A percentile compares a stretch with the other conserved stretches of the same genome.
Conservation (phyloP, 23 tunicate genomes). For the Trididemnum nubilum region DNA sequence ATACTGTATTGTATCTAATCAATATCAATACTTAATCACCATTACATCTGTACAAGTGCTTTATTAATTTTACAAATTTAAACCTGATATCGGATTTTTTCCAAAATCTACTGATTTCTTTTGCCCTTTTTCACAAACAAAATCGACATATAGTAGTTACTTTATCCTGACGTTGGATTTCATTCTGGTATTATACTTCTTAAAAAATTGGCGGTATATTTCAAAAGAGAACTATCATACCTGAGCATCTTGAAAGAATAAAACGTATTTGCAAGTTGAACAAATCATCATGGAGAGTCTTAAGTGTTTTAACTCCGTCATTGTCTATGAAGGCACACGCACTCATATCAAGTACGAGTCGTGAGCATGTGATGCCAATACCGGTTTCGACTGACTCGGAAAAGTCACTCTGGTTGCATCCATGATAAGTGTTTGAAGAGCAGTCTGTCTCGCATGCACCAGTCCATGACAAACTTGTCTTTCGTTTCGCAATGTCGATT, state of each 20-base stretch:
- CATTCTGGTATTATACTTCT: no score
- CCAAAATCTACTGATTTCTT: no score
- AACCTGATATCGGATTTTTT: no score
- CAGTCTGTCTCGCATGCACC: neutral
- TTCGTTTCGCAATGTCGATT: neutral
- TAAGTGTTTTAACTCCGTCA: constrained; percentile 67
- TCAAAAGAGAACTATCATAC: constrained; percentile 21
- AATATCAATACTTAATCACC: no score
- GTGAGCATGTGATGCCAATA: neutral
- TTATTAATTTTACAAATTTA: no score
- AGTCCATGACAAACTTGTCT: neutral
- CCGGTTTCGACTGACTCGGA: neutral
- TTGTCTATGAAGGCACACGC: constrained; percentile 79
- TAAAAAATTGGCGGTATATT: neutral
- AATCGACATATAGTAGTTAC: neutral
- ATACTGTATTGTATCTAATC: no score
- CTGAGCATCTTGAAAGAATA: constrained; percentile 42
- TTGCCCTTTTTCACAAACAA: neutral
- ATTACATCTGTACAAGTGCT: no score
- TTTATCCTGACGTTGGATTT: no score
- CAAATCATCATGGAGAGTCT: constrained; percentile 28
- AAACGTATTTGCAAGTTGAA: constrained; percentile 32
- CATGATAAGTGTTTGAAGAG: neutral
- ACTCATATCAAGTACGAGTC: constrained; percentile 66
- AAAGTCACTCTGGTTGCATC: neutral